These are phyloP conservation scores for Carterocephalus palaemon DNA, from an alignment of 2,888 invertebrate genomes.

Conservation along the genomic window DNA sequence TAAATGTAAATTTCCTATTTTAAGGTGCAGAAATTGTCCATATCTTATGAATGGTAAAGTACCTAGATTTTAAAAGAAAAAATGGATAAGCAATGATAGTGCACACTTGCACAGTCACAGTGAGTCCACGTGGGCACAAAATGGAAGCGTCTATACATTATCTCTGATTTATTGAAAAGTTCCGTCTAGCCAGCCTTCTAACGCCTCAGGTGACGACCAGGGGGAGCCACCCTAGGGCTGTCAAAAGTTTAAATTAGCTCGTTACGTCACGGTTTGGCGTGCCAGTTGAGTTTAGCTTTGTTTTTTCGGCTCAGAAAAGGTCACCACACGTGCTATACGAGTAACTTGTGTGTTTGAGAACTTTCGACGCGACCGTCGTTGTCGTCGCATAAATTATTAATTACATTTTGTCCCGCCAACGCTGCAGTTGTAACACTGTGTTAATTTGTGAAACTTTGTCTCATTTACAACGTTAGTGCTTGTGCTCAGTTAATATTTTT, in stretches of 20 bases:
- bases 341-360: constrained; percentile 63
- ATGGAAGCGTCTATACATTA: constrained; percentile 31
- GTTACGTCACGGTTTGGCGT: constrained; percentile 68
- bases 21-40: neutral
- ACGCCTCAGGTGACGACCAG: constrained; percentile 65
- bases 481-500: no score
- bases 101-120: no score
- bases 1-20: no score
- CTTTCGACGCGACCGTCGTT: constrained; percentile 46
- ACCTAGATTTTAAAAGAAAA: no score
- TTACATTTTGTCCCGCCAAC: constrained; percentile 42
- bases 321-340: constrained; percentile 39
- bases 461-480: constrained; percentile 24
- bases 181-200: constrained; percentile 53
- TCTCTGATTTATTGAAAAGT: constrained; percentile 57
- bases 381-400: constrained; percentile 62
- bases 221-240: constrained; percentile 46
- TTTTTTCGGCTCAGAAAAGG: constrained; percentile 71
- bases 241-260: constrained; percentile 79
- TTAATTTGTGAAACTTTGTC: constrained; percentile 41
- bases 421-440: constrained; percentile 29
- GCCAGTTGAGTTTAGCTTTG: constrained; percentile 66
- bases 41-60: neutral
- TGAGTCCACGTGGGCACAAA: constrained; percentile 15
- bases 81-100: no score